phyloP scores from a whole-genome alignment of 2,888 invertebrate genomes.

The Lasioglossum pauxillum region DNA sequence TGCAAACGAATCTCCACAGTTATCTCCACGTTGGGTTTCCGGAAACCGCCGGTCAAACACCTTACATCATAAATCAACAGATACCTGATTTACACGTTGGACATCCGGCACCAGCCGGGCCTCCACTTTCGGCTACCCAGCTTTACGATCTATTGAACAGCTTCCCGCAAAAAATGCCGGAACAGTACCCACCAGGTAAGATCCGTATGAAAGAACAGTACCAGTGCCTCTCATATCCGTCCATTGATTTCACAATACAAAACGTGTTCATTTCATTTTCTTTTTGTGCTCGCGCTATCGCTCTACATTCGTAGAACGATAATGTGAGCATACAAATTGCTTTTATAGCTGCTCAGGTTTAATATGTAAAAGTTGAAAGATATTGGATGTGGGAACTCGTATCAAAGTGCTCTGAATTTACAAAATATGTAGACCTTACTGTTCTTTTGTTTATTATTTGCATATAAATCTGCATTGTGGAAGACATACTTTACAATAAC shows the following conservation, averaged over 20 bases:
- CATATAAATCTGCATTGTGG: neutral
- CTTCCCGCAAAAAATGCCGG: constrained; percentile 77
- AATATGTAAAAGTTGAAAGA: neutral
- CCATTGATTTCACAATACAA: neutral
- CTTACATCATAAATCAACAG: constrained; percentile 70
- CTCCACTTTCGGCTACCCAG: constrained; percentile 78
- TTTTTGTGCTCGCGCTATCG: neutral
- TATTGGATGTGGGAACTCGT: neutral
- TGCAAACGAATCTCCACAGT: constrained; percentile 81
- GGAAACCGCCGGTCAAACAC: constrained; percentile 70
- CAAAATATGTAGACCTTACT: neutral
- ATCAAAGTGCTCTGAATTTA: neutral
- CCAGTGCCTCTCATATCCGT: neutral
- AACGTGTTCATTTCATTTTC: neutral
- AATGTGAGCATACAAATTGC: neutral
- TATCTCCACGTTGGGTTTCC: constrained; percentile 79
- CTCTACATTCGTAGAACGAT: neutral
- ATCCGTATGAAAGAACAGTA: too few relatives aligned
- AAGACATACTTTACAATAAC: neutral
- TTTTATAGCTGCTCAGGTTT: neutral
- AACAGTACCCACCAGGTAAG: constrained; percentile 73
- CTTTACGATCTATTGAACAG: constrained; percentile 79
- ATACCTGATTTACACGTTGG: constrained; percentile 78
- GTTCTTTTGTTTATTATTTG: neutral
- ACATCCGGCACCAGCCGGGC: constrained; percentile 76